Conservation (phyloP, 1,140 invertebrate species). For the Drosophila truncata region DNA sequence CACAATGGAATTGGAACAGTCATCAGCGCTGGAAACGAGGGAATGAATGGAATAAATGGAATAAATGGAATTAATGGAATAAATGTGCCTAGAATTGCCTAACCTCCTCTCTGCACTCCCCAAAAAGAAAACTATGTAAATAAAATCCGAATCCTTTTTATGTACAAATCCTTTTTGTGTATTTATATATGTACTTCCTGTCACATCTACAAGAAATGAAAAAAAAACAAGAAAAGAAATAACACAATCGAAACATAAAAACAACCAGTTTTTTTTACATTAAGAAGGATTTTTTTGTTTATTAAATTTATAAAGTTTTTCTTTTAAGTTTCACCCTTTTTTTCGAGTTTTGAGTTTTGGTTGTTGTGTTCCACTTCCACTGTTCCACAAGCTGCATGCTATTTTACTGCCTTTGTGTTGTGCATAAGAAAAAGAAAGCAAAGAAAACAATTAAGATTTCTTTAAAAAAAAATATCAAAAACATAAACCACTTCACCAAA, state of each 20-base stretch:
- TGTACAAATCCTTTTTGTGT: conserved; percentile 34
- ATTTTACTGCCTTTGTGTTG: conserved; percentile 28
- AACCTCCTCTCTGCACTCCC: not conserved
- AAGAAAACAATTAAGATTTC: not conserved
- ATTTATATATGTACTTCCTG: conserved; percentile 31
- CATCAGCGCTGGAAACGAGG: too few relatives aligned
- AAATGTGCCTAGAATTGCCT: conserved; percentile 27
- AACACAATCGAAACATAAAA: conserved; percentile 21
- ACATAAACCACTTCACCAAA: conserved; percentile 16
- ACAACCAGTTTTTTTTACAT: conserved; percentile 2
- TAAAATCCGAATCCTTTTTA: conserved; percentile 35
- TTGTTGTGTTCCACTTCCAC: conserved; percentile 14
- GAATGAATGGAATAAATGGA: not conserved
- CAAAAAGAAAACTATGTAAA: conserved; percentile 41
- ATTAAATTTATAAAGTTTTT: not conserved
- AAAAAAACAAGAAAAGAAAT: not conserved
- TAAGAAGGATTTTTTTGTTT: not conserved
- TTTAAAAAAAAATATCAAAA: not conserved
- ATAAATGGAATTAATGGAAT: conserved; percentile 7
- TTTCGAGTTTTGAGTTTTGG: conserved; percentile 2
- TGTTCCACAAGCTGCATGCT: conserved; percentile 26
- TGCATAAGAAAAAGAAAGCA: conserved; percentile 2
- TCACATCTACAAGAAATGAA: conserved; percentile 1
- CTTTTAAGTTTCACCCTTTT: not conserved
- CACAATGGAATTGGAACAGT: conserved; percentile 32